Base-by-base conservation (phyloP, 2,888 invertebrate genomes). In the Monopis laevigella region DNA sequence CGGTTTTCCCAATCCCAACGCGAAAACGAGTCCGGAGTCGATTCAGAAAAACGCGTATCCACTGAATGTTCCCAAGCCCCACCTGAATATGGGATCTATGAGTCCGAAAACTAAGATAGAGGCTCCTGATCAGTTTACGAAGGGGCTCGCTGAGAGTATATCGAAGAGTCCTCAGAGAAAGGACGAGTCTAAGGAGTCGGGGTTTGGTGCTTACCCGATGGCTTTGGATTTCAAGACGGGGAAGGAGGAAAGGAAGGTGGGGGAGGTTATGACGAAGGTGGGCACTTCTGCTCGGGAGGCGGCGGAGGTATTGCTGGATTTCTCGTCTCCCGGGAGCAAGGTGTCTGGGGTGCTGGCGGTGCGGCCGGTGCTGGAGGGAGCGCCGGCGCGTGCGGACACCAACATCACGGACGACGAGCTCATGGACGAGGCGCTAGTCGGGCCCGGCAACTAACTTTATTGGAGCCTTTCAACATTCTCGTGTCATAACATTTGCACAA, bases 381-480 rank as follows among this genome's bases (percentile, higher is more conserved):
- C 88, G 43, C 89, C 89, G 4, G 87, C 88, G 2, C 83, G 90
- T 34, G 88, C 89, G 43, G 83, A 91, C 51, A 90, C 89, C 60
- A 86, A 91, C 46, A 89, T 91, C 52, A 91, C 93, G 34, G 94
- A 94, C 59, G 94, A 95, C 64, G 94, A 94, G 58, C 85, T 93
- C 13, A 93, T 93, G 90, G 93, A 94, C 65, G 93, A 92, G 62
- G 92, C 92, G 4, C 73, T 93, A 38, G 88, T 91, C 40, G 90
- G 90, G 6, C 83, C 89, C 55, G 88, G 89, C 29, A 90, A 90
- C 83, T 89, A 82, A 85, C 56, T 52, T n/a, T 16, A 41, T n/a
- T n/a, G n/a, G n/a, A n/a, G n/a, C n/a, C n/a, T n/a, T n/a, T n/a
- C n/a, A n/a, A n/a, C n/a, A n/a, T n/a, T n/a, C n/a, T n/a, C n/a